These are phyloP conservation scores for Tipula unca DNA, from an alignment of 2,888 invertebrate species.

Conservation along the genomic window DNA sequence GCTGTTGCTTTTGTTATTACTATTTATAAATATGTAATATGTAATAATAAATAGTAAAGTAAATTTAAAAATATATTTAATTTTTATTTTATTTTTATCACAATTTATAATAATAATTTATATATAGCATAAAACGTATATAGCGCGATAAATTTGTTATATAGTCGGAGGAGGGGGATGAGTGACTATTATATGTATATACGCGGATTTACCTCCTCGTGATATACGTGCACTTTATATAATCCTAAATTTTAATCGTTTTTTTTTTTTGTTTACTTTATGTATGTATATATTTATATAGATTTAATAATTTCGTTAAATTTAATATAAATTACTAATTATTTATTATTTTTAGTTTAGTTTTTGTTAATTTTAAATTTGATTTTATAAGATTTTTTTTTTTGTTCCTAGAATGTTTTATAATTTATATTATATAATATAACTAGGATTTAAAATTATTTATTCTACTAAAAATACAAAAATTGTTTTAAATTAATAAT, in stretches of 20 bases:
- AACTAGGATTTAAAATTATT: neutral
- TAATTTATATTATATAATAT: neutral
- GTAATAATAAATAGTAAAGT: neutral
- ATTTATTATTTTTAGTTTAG: neutral
- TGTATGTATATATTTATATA: neutral
- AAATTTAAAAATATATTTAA: neutral
- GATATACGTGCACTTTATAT: neutral
- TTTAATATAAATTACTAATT: constrained; percentile 14
- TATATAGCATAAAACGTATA: neutral
- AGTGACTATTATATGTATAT: neutral
- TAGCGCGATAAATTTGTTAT: neutral
- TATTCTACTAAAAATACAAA: neutral
- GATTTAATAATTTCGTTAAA: neutral
- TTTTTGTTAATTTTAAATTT: neutral
- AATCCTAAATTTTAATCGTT: neutral
- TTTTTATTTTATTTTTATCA: neutral
- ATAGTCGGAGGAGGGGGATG: neutral
- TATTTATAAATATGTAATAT: neutral
- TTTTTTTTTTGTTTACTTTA: neutral
- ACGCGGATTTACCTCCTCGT: neutral
- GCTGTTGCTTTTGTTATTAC: neutral
- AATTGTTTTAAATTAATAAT: neutral
- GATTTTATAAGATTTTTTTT: neutral
- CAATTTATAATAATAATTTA: neutral
- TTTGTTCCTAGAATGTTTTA: neutral